phyloP scores from a whole-genome alignment of 2,113 vertebrate genomes.

The Cromileptes altivelis region DNA sequence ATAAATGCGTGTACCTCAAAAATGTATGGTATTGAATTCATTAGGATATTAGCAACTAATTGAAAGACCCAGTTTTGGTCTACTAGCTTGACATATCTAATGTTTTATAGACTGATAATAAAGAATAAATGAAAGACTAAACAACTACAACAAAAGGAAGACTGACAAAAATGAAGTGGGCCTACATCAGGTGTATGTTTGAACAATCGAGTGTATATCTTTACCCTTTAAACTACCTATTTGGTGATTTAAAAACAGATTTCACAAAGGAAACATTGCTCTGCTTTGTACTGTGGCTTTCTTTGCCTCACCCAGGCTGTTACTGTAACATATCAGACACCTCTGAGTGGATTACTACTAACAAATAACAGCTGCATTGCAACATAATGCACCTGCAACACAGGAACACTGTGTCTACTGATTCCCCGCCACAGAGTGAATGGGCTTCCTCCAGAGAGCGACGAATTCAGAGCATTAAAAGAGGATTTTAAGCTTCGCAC shows the following conservation, averaged over 20 bases:
- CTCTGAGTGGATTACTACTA: neutral
- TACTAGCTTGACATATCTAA: too few species aligned
- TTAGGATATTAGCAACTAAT: too few species aligned
- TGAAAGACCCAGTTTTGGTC: too few species aligned
- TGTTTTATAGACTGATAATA: too few species aligned
- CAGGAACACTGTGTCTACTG: neutral
- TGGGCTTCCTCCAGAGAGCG: neutral
- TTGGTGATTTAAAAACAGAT: neutral
- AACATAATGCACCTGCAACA: slow-evolving; percentile 7
- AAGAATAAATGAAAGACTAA: too few species aligned
- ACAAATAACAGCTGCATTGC: neutral
- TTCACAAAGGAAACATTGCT: neutral
- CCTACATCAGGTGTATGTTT: too few species aligned
- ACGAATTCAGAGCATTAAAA: neutral
- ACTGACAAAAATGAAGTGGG: too few species aligned
- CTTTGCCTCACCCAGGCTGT: neutral
- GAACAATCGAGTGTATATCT: too few species aligned
- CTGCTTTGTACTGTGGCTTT: neutral
- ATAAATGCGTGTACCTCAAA: too few species aligned
- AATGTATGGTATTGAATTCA: too few species aligned
- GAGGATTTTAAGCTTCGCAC: slow-evolving; percentile 11
- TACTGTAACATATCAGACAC: neutral
- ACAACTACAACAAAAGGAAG: too few species aligned
- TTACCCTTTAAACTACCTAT: neutral
- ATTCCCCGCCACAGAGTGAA: neutral